Base-by-base conservation (phyloP, 2,797 vertebrate genomes). In the Enteromius thamalakanensis region DNA sequence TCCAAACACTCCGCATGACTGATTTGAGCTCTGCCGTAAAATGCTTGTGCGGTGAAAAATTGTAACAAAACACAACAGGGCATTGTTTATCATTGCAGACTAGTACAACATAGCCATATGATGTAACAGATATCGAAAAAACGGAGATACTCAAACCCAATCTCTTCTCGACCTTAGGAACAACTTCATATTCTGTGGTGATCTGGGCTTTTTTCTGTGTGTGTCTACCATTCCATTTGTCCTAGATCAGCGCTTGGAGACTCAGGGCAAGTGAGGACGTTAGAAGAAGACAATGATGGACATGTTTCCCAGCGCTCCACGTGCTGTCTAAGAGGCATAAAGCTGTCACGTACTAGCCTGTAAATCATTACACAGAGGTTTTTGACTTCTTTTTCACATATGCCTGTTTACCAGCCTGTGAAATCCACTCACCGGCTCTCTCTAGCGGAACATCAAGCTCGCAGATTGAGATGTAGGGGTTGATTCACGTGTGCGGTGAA, bases 291-390 rank as follows among this genome's bases (percentile, higher is more conserved):
- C 90, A 85, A 88, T 94, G 93, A 95, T 94, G 91, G 92, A 93
- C 93, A 92, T 86, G 89, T 89, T 93, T 92, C 93, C 76, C 86
- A 47, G 86, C 53, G 79, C 90, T 91, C 91, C 85, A 87, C 78
- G 77, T 89, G 87, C 90, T 89, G 90, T 89, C 91, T 92, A 90
- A 93, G 91, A 92, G 91, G 91, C 91, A 94, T 94, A 92, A 94
- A 94, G 92, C 93, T 93, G 93, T 94, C 94, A 94, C 90, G 71
- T 87, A 89, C 79, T 87, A 91, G 90, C 83, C 90, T 93, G 93
- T 93, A 93, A 94, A 93, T 93, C 92, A 93, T 94, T 93, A 94
- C 91, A 88, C 92, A 91, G 92, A 90, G 91, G 92, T 94, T 93
- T 93, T 93, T 93, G 93, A 79, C 94, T 93, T 93, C 91, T 90